Evolutionary conservation across 2,797 vertebrate genomes (phyloP).

Genomic region (Sebastes minor): DNA sequence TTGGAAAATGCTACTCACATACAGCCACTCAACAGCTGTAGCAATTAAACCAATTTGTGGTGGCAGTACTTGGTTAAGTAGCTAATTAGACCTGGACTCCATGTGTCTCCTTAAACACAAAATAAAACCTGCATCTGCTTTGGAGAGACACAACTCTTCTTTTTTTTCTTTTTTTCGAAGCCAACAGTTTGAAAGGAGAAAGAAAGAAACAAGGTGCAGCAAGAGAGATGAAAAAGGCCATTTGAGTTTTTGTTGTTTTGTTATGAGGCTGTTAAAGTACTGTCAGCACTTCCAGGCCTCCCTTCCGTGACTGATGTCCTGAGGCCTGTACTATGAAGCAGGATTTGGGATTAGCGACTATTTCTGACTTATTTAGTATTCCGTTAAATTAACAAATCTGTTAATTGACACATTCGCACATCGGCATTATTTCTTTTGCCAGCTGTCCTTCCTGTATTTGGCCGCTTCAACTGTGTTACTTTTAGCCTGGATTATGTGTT

Average conservation of each 20-base stretch:
- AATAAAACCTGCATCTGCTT: not conserved
- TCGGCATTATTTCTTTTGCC: too few relatives aligned
- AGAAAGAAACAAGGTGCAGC: not conserved
- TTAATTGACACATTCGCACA: too few relatives aligned
- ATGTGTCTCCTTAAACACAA: not conserved
- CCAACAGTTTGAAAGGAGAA: not conserved
- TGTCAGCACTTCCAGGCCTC: too few relatives aligned
- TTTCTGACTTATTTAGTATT: too few relatives aligned
- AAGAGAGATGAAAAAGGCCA: not conserved
- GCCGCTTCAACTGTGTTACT: too few relatives aligned
- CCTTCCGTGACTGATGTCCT: too few relatives aligned
- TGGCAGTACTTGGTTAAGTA: not conserved
- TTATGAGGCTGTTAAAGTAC: not conserved
- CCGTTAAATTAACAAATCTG: too few relatives aligned
- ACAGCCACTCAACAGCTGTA: not conserved
- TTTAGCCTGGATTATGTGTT: too few relatives aligned
- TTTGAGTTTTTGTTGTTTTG: not conserved
- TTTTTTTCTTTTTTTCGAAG: not conserved
- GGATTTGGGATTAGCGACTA: too few relatives aligned
- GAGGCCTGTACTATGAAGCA: too few relatives aligned
- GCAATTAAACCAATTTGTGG: not conserved
- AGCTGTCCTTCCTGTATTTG: too few relatives aligned
- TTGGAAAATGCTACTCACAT: not conserved
- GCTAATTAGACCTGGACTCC: not conserved
- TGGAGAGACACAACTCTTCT: not conserved